Percentiles rank a stretch among this genome's conserved stretches.
These are phyloP conservation scores for Dipodomys ordii DNA, from an alignment of 2,113 vertebrate species.

Conservation along the genomic window DNA sequence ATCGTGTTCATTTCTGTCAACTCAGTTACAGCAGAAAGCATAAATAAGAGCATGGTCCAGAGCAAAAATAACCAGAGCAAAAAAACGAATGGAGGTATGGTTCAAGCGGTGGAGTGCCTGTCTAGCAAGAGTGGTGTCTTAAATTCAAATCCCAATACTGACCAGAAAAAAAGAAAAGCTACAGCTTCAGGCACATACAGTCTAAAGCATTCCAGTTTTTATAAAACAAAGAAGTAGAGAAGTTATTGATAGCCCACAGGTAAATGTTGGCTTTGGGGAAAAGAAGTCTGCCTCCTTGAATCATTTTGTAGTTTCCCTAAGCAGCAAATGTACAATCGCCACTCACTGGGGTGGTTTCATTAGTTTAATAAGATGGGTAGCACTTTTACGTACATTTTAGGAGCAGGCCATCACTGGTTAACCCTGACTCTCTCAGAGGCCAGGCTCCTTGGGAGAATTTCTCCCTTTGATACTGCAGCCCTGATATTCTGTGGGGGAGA, in stretches of 20 bases:
- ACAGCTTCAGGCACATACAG: background rate
- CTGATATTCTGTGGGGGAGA: background rate
- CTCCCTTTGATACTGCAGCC: background rate
- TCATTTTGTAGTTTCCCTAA: background rate
- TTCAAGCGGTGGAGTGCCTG: too few species aligned
- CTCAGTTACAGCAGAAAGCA: too few species aligned
- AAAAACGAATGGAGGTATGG: too few species aligned
- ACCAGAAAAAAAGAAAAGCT: too few species aligned
- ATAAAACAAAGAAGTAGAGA: background rate
- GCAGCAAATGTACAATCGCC: background rate
- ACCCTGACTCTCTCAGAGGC: background rate
- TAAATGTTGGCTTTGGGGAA: background rate
- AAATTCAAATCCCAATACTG: too few species aligned
- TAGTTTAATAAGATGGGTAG: background rate
- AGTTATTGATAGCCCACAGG: background rate
- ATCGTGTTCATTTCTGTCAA: too few species aligned
- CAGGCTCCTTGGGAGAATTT: background rate
- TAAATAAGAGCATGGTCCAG: too few species aligned
- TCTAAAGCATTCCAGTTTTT: background rate
- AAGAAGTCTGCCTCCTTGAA: background rate
- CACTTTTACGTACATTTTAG: slow-evolving; percentile 6
- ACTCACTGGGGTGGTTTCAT: background rate
- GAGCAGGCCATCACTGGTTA: background rate
- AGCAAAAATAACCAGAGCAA: too few species aligned
- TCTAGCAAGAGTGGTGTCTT: too few species aligned